Evolutionary conservation across 2,797 vertebrate species (phyloP).

Genomic region (Petrocephalus sullivani): DNA sequence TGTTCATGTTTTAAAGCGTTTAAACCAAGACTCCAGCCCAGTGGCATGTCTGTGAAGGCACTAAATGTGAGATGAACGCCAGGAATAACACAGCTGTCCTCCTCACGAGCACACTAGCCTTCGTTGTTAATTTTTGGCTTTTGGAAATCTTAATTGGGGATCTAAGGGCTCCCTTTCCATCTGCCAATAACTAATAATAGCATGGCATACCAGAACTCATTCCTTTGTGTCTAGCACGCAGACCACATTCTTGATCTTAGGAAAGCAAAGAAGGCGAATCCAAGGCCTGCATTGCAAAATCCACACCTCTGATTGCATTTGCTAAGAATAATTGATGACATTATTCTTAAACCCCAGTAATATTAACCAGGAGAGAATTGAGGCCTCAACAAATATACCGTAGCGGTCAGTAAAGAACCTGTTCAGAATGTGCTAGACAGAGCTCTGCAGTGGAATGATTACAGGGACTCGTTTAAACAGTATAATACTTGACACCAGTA

Average conservation of each 20-base stretch:
- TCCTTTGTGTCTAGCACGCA: conserved; percentile 30
- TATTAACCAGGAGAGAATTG: not conserved
- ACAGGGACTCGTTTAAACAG: too few species aligned
- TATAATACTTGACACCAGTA: too few species aligned
- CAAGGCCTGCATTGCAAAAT: not conserved
- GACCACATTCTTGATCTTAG: conserved; percentile 32
- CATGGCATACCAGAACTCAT: conserved; percentile 47
- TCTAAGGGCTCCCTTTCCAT: conserved; percentile 51
- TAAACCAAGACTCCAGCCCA: conserved; percentile 45
- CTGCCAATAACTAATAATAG: conserved; percentile 59
- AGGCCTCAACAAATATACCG: not conserved
- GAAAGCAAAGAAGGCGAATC: not conserved
- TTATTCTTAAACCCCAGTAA: not conserved
- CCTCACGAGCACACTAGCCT: not conserved
- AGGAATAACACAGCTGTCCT: conserved; percentile 31
- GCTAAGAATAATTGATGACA: not conserved
- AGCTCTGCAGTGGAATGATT: too few species aligned
- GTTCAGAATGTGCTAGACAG: not conserved
- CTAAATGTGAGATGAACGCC: conserved; percentile 46
- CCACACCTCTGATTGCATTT: not conserved
- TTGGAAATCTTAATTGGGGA: conserved; percentile 63
- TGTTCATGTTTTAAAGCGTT: conserved; percentile 46
- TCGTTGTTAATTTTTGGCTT: conserved; percentile 51
- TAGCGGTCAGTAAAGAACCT: not conserved
- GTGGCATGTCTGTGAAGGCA: conserved; percentile 42